phyloP scores from a whole-genome alignment of 35 echinoderm and acorn worm species.

The Heliocidaris tuberculata region DNA sequence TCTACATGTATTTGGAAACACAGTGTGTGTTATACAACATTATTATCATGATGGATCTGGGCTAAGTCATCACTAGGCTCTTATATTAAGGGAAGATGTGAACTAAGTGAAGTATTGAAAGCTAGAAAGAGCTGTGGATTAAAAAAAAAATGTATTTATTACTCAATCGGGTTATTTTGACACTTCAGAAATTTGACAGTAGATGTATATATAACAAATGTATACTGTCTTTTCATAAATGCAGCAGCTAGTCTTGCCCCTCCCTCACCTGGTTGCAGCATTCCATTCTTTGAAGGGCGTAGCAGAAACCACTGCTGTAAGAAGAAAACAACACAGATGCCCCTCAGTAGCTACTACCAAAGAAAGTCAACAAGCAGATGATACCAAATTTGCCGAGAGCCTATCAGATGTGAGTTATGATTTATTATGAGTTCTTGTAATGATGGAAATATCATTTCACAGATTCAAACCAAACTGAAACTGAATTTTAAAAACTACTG shows the following conservation, averaged over 20 bases:
- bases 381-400: constrained; percentile 31
- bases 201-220: neutral
- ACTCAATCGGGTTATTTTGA: too few species aligned
- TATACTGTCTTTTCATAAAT: neutral
- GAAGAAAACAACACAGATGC: constrained; percentile 6
- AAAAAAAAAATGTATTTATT: too few species aligned
- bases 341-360: neutral
- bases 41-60: too few species aligned
- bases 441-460: too few species aligned
- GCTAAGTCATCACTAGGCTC: too few species aligned
- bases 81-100: too few species aligned
- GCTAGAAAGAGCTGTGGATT: too few species aligned
- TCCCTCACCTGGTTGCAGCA: constrained; percentile 43
- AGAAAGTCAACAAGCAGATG: neutral
- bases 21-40: too few species aligned
- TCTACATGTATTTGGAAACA: too few species aligned
- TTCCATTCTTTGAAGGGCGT: constrained; percentile 53
- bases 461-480: too few species aligned
- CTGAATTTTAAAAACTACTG: too few species aligned
- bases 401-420: constrained; percentile 37
- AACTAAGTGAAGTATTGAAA: too few species aligned
- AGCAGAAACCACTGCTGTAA: constrained; percentile 21
- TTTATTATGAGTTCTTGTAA: neutral
- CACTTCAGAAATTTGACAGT: neutral
- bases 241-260: constrained; percentile 42